Evolutionary conservation across 2,797 vertebrate species (phyloP).

Genomic region (Rousettus madagascariensis): DNA sequence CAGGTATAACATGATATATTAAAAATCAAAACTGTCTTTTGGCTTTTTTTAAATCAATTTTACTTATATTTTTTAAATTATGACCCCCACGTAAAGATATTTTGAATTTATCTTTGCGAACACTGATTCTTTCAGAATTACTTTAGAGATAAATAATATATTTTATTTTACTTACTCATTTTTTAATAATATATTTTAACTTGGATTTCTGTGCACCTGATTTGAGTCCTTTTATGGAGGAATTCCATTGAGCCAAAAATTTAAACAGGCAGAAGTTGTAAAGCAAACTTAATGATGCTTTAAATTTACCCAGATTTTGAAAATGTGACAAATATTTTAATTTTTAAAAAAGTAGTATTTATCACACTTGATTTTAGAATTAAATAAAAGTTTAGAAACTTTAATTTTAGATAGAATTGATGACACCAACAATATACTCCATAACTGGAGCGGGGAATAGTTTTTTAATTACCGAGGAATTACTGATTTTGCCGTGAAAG

Average conservation of each 20-base stretch:
- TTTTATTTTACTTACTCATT: neutral
- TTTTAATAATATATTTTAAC: neutral
- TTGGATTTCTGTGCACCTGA: neutral
- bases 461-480: neutral
- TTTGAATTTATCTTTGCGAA: neutral
- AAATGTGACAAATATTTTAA: neutral
- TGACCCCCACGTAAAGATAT: neutral
- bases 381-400: neutral
- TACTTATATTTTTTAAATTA: neutral
- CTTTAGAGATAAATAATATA: neutral
- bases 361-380: neutral
- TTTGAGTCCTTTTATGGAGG: conserved; percentile 8
- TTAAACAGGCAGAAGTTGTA: neutral
- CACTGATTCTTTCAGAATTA: conserved; percentile 32
- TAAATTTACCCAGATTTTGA: conserved; percentile 22
- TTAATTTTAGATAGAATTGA: neutral
- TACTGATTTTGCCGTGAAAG: neutral
- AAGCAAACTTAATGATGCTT: neutral
- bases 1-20: neutral
- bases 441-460: neutral
- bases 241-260: neutral
- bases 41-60: neutral
- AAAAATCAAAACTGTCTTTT: neutral
- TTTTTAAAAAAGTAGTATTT: neutral
- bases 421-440: neutral